Percentiles rank a stretch among this genome's conserved stretches.
Evolutionary conservation across 2,113 vertebrate genomes (phyloP).

Genomic region (Elachura formosa): DNA sequence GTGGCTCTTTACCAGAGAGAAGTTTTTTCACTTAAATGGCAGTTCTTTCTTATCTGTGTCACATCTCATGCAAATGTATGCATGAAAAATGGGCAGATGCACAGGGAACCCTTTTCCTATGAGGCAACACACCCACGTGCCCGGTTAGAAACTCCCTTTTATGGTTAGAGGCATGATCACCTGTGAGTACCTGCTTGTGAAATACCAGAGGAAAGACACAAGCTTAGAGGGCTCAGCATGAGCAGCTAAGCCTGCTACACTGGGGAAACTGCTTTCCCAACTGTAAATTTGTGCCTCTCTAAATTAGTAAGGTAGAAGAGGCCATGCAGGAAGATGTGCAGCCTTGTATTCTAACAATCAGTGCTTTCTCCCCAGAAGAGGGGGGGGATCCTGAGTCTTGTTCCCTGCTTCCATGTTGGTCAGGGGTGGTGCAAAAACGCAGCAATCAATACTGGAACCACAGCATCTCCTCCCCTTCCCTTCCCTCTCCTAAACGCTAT

Average conservation of each 20-base stretch:
- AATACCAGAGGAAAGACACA: accelerated
- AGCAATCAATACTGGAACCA: neutral
- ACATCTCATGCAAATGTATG: neutral
- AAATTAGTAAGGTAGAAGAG: neutral
- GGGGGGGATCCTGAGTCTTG: neutral
- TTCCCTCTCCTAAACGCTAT: neutral
- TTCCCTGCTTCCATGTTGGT: neutral
- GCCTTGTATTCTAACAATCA: neutral
- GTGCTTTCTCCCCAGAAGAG: neutral
- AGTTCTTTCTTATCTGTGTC: neutral
- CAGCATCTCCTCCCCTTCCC: neutral
- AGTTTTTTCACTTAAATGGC: neutral
- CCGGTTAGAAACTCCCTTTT: neutral
- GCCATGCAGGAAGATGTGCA: accelerated
- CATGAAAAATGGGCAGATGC: neutral
- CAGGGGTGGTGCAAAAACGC: neutral
- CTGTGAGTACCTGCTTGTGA: neutral
- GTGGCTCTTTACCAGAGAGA: neutral
- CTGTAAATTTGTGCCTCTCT: neutral
- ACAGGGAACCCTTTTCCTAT: neutral
- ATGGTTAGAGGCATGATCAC: neutral
- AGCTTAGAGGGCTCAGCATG: neutral
- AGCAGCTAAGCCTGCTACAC: accelerated
- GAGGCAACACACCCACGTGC: neutral
- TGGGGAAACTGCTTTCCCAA: neutral